phyloP scores from a whole-genome alignment of 1,140 invertebrate genomes.

The Andricus grossulariae region DNA sequence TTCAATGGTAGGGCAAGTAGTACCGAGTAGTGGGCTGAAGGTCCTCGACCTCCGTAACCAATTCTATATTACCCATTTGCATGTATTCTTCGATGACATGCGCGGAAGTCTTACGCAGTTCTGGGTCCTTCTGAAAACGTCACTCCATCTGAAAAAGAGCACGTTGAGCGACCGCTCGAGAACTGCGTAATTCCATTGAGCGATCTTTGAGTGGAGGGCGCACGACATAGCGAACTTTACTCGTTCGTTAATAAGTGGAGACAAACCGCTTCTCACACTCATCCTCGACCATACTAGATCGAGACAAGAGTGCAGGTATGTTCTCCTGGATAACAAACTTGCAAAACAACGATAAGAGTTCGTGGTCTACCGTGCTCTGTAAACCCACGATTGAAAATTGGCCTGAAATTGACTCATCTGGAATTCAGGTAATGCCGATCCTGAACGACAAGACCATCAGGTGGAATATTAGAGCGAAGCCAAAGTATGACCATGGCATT shows the following conservation, averaged over 20 bases:
- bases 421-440: neutral
- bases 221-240: too few species aligned
- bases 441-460: neutral
- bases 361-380: neutral
- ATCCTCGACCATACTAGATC: neutral
- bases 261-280: conserved; percentile 14
- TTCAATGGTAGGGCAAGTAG: neutral
- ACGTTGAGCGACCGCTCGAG: neutral
- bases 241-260: neutral
- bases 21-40: neutral
- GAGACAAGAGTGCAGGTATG: too few species aligned
- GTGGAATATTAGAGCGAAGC: neutral
- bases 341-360: neutral
- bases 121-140: neutral
- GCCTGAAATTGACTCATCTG: neutral
- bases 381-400: neutral
- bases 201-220: too few species aligned
- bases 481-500: neutral
- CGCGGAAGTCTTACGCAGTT: neutral
- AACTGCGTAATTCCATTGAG: neutral
- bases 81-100: neutral
- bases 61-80: neutral
- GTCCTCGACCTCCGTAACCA: neutral
- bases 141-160: neutral
- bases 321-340: conserved; percentile 3